Evolutionary conservation across 2,888 invertebrate species (phyloP), one percentile per base, ranked within the genome.

Genomic region (Eristalis pertinax): DNA sequence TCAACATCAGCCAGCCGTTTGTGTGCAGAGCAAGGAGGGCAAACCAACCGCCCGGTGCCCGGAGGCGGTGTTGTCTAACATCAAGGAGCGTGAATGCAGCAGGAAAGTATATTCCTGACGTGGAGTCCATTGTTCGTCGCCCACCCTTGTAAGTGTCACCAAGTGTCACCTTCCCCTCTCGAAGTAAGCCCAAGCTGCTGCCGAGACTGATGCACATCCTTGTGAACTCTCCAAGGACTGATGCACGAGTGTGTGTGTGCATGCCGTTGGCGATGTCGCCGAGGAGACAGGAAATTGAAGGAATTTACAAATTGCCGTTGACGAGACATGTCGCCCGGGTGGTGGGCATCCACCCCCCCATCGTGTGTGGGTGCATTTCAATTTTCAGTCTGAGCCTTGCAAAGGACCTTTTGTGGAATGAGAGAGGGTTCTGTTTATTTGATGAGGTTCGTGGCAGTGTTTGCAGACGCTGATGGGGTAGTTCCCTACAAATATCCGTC

Each of bases 261-360:
- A 50, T n/a, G 50, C 50, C 50, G 35, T 60, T 56, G 56, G 64
- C 10, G 38, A 29, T 29, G 41, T 63, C 35, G 24, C 29, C n/a
- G 64, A 70, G 60, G 75, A 70, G 84, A 80, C 84, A 84, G 84
- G 84, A 84, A 80, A 84, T 84, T 76, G 62, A 67, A 80, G 75
- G 76, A 84, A 76, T 84, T 80, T 76, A 76, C 80, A 58, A 80
- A 80, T 80, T 84, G 75, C 72, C 62, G 43, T 64, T 75, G 75
- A 75, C 70, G 29, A 68, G 67, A 68, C 60, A 60, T 75, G 67
- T 41, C 41, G 68, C 13, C 11, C n/a, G 19, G 43, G 11, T 64
- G 35, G 11, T n/a, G n/a, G n/a, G n/a, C n/a, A n/a, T n/a, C n/a
- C 43, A 7, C 41, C 24, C 41, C 1, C 1, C 43, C n/a, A 11